Evolutionary conservation across 2,797 vertebrate species (phyloP).

Genomic region (Synanceia verrucosa): DNA sequence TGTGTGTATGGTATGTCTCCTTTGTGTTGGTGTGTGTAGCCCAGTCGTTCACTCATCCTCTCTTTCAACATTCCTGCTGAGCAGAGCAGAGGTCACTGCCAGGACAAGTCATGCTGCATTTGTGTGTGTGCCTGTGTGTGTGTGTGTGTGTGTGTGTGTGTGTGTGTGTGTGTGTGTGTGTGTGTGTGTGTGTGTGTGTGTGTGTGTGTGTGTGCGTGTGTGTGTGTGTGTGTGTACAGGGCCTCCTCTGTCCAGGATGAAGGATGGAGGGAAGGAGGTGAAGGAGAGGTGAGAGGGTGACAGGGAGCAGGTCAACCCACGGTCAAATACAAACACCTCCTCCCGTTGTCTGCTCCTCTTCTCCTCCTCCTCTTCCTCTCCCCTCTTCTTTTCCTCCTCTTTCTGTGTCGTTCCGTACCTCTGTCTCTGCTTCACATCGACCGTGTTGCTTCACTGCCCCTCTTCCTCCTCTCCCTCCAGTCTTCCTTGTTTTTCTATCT

Average conservation of each 20-base stretch:
- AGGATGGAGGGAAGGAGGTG: conserved; percentile 70
- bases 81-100: conserved; percentile 71
- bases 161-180: conserved; percentile 4
- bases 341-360: conserved; percentile 21
- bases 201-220: conserved; percentile 30
- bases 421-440: background rate
- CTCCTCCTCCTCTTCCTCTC: background rate
- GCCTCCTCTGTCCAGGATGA: conserved; percentile 74
- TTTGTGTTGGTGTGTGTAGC: conserved; percentile 69
- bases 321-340: conserved; percentile 74
- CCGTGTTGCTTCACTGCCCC: background rate
- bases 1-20: conserved; percentile 29
- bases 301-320: conserved; percentile 63
- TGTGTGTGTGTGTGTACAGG: conserved; percentile 36
- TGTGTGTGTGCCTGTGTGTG: background rate
- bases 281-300: conserved; percentile 76
- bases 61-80: conserved; percentile 70
- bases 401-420: too few relatives aligned
- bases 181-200: conserved; percentile 42
- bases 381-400: background rate
- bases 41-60: conserved; percentile 68
- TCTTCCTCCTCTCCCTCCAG: background rate
- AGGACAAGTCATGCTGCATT: conserved; percentile 52
- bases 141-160: conserved; percentile 24
- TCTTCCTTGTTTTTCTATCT: background rate